Evolutionary conservation across 1,140 invertebrate genomes (phyloP).

Genomic region (Diprion similis): DNA sequence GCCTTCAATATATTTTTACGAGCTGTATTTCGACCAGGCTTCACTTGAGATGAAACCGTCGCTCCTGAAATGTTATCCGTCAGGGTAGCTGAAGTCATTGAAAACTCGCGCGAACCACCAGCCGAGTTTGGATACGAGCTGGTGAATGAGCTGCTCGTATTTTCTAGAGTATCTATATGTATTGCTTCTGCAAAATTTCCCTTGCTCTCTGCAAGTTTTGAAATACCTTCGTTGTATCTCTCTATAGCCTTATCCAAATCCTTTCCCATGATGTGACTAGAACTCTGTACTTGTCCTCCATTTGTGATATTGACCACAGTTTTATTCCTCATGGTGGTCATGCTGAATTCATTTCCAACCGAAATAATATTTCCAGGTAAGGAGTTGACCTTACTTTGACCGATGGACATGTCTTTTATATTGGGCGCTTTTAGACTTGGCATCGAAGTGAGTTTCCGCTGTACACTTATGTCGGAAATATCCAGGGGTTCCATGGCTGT

Average conservation of each 20-base stretch:
- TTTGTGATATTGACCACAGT: slow-evolving; percentile 19
- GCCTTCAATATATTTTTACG: slow-evolving; percentile 42
- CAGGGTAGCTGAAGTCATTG: not conserved
- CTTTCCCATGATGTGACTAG: not conserved
- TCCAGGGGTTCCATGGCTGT: slow-evolving; percentile 39
- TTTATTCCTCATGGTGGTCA: slow-evolving; percentile 23
- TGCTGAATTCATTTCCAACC: slow-evolving; percentile 23
- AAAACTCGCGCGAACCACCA: not conserved
- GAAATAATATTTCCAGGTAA: slow-evolving; percentile 25
- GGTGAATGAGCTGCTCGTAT: no score
- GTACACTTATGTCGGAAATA: slow-evolving; percentile 48
- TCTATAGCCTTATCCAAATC: slow-evolving; percentile 8
- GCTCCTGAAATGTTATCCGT: not conserved
- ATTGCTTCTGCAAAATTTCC: not conserved
- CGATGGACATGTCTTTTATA: slow-evolving; percentile 25
- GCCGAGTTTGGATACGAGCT: not conserved
- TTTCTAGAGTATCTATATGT: no score
- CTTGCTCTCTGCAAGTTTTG: not conserved
- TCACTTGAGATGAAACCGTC: not conserved
- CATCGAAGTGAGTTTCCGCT: slow-evolving; percentile 49
- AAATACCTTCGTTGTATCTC: not conserved
- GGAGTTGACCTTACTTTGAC: slow-evolving; percentile 19
- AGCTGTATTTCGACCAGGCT: slow-evolving; percentile 25
- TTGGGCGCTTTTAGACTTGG: slow-evolving; percentile 38
- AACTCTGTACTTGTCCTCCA: slow-evolving; percentile 8